These are phyloP conservation scores for Agrenia bidenticulata DNA, from an alignment of 2,888 invertebrate genomes.

Conservation along the genomic window DNA sequence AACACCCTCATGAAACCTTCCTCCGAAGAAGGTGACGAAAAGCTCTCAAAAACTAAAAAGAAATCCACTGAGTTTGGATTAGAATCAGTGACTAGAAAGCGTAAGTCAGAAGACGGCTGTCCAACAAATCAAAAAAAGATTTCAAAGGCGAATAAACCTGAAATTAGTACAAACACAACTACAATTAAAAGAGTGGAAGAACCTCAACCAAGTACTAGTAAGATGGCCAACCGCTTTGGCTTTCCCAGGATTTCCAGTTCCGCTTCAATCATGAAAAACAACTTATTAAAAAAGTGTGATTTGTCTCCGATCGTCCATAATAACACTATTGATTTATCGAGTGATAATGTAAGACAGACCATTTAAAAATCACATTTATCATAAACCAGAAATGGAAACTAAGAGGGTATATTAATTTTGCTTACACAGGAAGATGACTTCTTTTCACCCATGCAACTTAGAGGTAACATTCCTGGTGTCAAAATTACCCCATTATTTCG, in stretches of 20 bases:
- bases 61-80: too few species aligned
- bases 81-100: too few species aligned
- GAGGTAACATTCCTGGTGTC: slow-evolving; percentile 16
- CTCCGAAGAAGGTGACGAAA: too few species aligned
- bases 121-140: not conserved
- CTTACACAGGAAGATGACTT: not conserved
- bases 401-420: too few species aligned
- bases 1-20: too few species aligned
- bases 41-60: too few species aligned
- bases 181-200: too few species aligned
- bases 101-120: too few species aligned
- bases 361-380: not conserved
- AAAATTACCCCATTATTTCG: not conserved
- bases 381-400: not conserved
- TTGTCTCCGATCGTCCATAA: not conserved
- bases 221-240: too few species aligned
- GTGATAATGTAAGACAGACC: not conserved
- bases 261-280: too few species aligned
- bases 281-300: slow-evolving; percentile 3
- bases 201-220: not conserved
- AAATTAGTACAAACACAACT: too few species aligned
- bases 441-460: not conserved
- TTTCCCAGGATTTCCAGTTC: not conserved
- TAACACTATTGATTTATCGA: not conserved
- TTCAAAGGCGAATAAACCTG: not conserved